phyloP scores from a whole-genome alignment of 2,113 vertebrate species.

The Amblyornis subalaris region DNA sequence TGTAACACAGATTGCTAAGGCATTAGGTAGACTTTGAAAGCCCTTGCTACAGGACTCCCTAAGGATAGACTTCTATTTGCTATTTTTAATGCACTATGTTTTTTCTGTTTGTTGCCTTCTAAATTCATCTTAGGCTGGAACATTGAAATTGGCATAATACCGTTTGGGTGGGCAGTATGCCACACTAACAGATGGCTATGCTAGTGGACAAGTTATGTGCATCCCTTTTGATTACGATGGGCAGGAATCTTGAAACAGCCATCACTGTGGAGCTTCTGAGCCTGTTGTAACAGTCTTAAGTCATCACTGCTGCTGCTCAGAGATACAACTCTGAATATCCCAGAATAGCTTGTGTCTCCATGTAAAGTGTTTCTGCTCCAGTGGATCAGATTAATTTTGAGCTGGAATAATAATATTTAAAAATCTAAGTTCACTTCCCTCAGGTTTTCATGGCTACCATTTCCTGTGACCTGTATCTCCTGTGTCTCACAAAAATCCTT shows the following conservation, averaged over 20 bases:
- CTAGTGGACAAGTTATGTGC: slow-evolving; percentile 7
- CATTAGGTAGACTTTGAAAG: background rate
- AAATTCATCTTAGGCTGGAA: slow-evolving; percentile 8
- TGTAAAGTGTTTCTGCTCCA: background rate
- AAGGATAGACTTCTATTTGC: background rate
- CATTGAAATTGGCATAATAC: slow-evolving; percentile 1
- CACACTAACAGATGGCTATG: slow-evolving; percentile 28
- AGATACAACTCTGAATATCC: background rate
- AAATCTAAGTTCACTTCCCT: background rate
- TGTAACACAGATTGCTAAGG: background rate
- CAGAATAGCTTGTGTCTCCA: background rate
- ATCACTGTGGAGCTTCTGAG: background rate
- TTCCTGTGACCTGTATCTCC: background rate
- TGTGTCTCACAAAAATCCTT: background rate
- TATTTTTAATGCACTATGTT: background rate
- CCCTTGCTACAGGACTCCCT: background rate
- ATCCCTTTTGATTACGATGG: slow-evolving; percentile 45
- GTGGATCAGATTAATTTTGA: background rate
- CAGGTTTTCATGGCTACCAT: background rate
- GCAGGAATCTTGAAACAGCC: slow-evolving; percentile 30
- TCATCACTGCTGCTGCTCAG: background rate
- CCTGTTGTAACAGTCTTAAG: background rate
- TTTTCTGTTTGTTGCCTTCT: background rate
- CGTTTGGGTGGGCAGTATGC: slow-evolving; percentile 1
- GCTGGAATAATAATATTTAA: background rate